Base-by-base conservation (phyloP, 2,113 vertebrate genomes). In the Baryphthengus martii region DNA sequence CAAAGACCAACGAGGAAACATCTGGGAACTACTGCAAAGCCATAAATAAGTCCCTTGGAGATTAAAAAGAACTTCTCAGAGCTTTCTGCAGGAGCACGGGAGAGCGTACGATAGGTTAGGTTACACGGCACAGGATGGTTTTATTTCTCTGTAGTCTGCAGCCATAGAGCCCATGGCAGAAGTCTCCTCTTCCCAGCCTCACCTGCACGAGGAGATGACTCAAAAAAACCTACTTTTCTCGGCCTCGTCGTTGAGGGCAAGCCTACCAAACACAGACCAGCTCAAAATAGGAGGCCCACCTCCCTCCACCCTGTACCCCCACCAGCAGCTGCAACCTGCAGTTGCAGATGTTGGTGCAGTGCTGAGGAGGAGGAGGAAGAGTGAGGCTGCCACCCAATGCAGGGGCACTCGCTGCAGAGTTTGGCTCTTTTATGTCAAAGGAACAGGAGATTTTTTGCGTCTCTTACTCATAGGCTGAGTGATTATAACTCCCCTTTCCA, bases 401-500 rank as follows among this genome's bases (percentile, higher is more conserved):
- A 9, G n/a, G 47, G 74, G 35, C 77, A 70, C 33, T 18, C 3
- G 2, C 63, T 75, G 68, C 59, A 89, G 47, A 63, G 16, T 62
- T 90, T 76, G 62, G 42, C 17, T 82, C 23, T 82, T 61, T 40
- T 21, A 25, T 5, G 11, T 40, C 59, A 77, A 63, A 71, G 45
- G 59, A 90, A 31, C 6, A 67, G 1, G 8, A 70, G 50, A 89
- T 24, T 84, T 84, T 95, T 83, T 45, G 56, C n/a, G 63, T 35
- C 20, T 66, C 52, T 63, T 90, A 61, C 58, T 80, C 31, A 31
- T 23, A 56, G 13, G 17, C 50, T 90, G 25, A 21, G n/a, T 67
- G 83, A 71, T 96, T 73, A 45, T 83, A 74, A 86, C 66, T 88
- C 63, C 21, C 39, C 47, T 71, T 77, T 37, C 37, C 31, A 31